Evolutionary conservation across 2,797 vertebrate species (phyloP), one percentile per base, ranked within the genome.

Genomic region (Craterocephalus amniculus): DNA sequence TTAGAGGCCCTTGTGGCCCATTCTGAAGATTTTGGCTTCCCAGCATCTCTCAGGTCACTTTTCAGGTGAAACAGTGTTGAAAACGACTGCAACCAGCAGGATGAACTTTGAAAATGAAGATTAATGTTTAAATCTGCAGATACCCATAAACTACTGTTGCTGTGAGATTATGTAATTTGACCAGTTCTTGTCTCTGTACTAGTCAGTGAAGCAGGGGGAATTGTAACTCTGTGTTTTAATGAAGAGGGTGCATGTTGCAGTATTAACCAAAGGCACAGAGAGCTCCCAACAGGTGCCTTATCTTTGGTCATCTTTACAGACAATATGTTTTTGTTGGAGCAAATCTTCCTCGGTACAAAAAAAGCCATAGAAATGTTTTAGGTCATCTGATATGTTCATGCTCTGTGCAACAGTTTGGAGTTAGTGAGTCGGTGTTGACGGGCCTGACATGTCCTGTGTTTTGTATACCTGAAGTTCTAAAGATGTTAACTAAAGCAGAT

Each of bases 281-380:
- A 79, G 76, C 60, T 76, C 31, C 51, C 75, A 70, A 82, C 71
- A 74, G 84, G 80, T 90, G 89, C 92, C 90, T 92, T 92, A 91
- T 63, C 67, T 75, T 63, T 70, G 62, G 55, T 88, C 72, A 54
- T 78, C 63, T 64, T 67, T 36, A 65, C 63, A 67, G 2, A 78
- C 72, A 24, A 31, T 61, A 43, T 31, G 52, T 70, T 61, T 52
- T 52, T 18, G 49, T 72, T 67, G 22, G 38, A 72, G 48, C 13
- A 32, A 24, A 62, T 79, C 14, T 56, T 69, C n/a, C 31, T 69
- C 51, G 59, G 14, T 26, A 69, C 45, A 45, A 77, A 54, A 78
- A 60, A 90, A 93, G 89, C 91, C 89, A 91, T 91, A 88, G 5
- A 1, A 1, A 40, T 55, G 35, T 76, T 51, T 58, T 20, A 52